A percentile compares a stretch with the other conserved stretches of the same genome.
Conservation (phyloP, 2,888 invertebrate species). For the Drosophila meridionalis region DNA sequence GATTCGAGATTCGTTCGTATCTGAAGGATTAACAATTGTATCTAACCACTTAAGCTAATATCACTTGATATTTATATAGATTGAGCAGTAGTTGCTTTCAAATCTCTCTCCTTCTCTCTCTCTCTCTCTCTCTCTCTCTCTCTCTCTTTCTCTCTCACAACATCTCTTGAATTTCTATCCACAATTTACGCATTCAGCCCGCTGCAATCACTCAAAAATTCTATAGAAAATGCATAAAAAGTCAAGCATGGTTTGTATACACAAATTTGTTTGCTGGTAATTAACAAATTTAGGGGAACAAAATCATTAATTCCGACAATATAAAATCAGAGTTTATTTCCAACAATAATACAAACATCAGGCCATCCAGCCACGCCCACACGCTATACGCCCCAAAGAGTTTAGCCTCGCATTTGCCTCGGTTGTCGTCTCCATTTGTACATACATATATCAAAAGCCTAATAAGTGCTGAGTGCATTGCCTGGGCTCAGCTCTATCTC, state of each 20-base stretch:
- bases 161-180: conserved; percentile 8
- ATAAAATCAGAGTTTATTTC: conserved; percentile 80
- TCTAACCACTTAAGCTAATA: conserved; percentile 8
- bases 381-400: conserved; percentile 9
- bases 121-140: too few species aligned
- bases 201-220: conserved; percentile 75
- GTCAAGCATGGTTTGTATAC: conserved; percentile 79
- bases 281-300: conserved; percentile 82
- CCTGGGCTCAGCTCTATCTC: conserved; percentile 13
- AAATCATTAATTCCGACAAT: conserved; percentile 79
- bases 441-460: conserved; percentile 67
- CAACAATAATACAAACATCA: conserved; percentile 76
- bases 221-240: conserved; percentile 79
- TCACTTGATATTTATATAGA: conserved; percentile 8
- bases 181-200: conserved; percentile 15
- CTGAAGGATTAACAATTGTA: not conserved
- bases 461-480: conserved; percentile 66
- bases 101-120: too few species aligned
- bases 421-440: conserved; percentile 37
- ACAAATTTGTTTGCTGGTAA: conserved; percentile 81
- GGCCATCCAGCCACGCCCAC: conserved; percentile 17
- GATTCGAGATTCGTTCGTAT: not conserved
- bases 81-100: too few species aligned
- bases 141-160: not conserved
- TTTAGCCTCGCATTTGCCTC: conserved; percentile 15